These are phyloP conservation scores for Eupithecia vulgata DNA, from an alignment of 2,888 invertebrate species.

Conservation along the genomic window DNA sequence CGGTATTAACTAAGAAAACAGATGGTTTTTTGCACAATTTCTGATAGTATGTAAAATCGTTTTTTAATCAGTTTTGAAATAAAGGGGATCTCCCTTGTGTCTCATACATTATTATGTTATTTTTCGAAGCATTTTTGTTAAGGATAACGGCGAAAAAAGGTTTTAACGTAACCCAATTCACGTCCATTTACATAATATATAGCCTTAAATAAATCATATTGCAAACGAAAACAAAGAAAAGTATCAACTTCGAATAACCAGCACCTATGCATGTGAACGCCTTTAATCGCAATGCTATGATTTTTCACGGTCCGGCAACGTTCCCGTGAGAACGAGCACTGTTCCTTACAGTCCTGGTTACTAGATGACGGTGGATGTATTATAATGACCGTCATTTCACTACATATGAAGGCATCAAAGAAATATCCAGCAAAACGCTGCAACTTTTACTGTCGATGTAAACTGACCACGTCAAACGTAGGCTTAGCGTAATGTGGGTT, in stretches of 20 bases:
- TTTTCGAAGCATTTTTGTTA: too few relatives aligned
- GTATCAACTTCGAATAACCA: background rate
- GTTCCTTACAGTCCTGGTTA: background rate
- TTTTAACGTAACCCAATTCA: too few relatives aligned
- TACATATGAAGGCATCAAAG: background rate
- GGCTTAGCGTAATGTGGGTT: background rate
- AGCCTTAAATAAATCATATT: too few relatives aligned
- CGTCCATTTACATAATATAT: too few relatives aligned
- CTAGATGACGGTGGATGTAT: background rate
- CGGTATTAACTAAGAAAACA: too few relatives aligned
- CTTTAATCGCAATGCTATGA: background rate
- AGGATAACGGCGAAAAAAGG: too few relatives aligned
- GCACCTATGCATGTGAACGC: background rate
- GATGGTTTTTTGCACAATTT: too few relatives aligned
- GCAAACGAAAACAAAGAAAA: background rate
- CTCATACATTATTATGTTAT: too few relatives aligned
- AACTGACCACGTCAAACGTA: background rate
- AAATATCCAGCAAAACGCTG: too few relatives aligned
- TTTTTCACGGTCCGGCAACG: conserved; percentile 7
- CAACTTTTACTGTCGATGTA: background rate
- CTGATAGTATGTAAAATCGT: too few relatives aligned
- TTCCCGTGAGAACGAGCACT: background rate
- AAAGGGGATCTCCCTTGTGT: too few relatives aligned
- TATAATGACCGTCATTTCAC: background rate
- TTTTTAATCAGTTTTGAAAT: too few relatives aligned